Percentiles rank a stretch among this genome's conserved stretches.
Conservation (phyloP, 1,140 invertebrate species). For the Batillaria attramentaria region DNA sequence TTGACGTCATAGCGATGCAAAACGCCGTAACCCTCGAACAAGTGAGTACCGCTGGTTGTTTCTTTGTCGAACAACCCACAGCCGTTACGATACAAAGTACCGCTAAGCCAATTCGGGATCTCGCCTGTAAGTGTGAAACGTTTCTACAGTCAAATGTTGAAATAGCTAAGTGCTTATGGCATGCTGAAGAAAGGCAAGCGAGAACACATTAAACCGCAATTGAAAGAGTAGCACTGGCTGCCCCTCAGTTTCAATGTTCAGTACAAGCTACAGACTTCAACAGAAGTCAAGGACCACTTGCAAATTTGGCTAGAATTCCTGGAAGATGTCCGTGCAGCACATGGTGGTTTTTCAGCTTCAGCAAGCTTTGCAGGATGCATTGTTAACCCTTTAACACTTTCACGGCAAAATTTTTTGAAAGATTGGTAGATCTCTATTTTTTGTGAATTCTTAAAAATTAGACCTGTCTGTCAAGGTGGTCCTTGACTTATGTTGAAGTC, state of each 20-base stretch:
- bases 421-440: no score
- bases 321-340: no score
- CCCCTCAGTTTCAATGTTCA: neutral
- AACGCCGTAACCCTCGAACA: conserved; percentile 89
- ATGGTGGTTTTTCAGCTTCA: no score
- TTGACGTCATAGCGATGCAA: conserved; percentile 80
- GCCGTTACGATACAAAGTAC: conserved; percentile 85
- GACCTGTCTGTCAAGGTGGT: no score
- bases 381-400: no score
- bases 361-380: no score
- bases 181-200: neutral
- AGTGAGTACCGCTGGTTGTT: conserved; percentile 81
- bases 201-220: neutral
- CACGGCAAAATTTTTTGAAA: no score
- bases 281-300: no score
- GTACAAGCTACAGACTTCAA: neutral
- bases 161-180: neutral
- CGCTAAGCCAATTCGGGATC: conserved; percentile 85
- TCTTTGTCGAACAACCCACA: conserved; percentile 86
- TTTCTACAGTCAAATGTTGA: neutral
- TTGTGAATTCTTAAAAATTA: no score
- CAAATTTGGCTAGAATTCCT: no score
- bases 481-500: no score
- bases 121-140: no score
- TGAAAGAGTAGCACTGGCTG: neutral